Percentiles rank a stretch among this genome's conserved stretches.
Evolutionary conservation across 2,113 vertebrate species (phyloP).

Genomic region (Rhinopomastus cyanomelas): DNA sequence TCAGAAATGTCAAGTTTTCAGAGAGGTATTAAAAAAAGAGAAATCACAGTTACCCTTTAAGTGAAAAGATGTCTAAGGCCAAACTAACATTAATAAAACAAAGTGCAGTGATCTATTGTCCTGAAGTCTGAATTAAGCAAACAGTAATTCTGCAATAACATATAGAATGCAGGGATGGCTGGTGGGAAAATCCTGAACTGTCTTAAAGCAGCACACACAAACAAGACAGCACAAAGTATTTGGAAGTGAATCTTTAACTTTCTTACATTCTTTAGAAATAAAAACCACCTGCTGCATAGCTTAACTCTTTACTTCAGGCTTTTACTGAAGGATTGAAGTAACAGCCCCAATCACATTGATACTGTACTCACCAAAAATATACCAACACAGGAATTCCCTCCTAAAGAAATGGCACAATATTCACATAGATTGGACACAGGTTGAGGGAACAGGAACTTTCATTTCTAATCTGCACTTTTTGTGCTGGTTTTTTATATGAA

Average conservation of each 20-base stretch:
- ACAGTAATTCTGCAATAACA: constrained; percentile 37
- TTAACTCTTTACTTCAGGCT: constrained; percentile 19
- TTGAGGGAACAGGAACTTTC: background rate
- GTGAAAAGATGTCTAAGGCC: background rate
- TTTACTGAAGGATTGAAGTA: background rate
- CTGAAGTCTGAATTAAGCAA: constrained; percentile 22
- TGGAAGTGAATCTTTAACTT: background rate
- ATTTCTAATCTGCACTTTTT: background rate
- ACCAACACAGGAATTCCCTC: background rate
- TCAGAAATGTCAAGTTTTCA: background rate
- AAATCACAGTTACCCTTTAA: constrained; percentile 24
- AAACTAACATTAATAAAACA: constrained; percentile 42
- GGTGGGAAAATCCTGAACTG: constrained; percentile 52
- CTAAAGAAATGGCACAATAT: background rate
- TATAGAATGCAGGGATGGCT: background rate
- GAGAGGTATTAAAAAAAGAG: background rate
- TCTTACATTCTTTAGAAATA: constrained; percentile 32
- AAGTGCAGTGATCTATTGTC: background rate
- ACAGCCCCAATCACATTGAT: background rate
- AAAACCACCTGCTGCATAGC: constrained; percentile 46
- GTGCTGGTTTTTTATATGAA: background rate
- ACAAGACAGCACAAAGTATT: background rate
- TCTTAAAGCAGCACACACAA: constrained; percentile 21
- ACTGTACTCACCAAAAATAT: constrained; percentile 28
- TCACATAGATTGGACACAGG: background rate